phyloP scores from a whole-genome alignment of 1,140 invertebrate genomes.

The Leptinotarsa defecta region DNA sequence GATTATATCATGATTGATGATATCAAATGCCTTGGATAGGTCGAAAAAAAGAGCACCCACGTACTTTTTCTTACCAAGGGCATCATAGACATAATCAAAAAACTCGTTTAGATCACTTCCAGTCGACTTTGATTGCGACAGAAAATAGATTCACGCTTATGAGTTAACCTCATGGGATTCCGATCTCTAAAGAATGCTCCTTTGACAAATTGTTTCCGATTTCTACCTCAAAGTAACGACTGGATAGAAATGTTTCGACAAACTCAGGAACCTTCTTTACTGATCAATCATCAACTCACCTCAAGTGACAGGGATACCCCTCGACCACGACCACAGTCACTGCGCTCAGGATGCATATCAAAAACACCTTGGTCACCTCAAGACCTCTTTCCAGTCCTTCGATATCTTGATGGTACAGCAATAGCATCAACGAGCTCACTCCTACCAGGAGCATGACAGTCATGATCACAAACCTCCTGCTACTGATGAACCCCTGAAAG shows the following conservation, averaged over 20 bases:
- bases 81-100: no score
- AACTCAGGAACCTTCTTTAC: neutral
- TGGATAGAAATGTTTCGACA: neutral
- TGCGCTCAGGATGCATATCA: slow-evolving; percentile 48
- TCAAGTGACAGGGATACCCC: slow-evolving; percentile 51
- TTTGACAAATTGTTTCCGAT: no score
- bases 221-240: neutral
- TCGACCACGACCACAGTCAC: slow-evolving; percentile 50
- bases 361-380: slow-evolving; percentile 40
- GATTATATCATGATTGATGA: no score
- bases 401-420: no score
- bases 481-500: slow-evolving; percentile 40
- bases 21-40: no score
- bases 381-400: slow-evolving; percentile 21
- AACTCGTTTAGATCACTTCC: no score
- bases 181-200: no score
- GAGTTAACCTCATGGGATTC: no score
- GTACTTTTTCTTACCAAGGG: no score
- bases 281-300: slow-evolving; percentile 21
- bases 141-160: no score
- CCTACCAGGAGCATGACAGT: slow-evolving; percentile 37
- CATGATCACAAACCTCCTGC: slow-evolving; percentile 44
- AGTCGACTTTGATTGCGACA: no score
- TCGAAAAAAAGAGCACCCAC: no score
- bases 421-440: slow-evolving; percentile 28